Evolutionary conservation across 2,888 invertebrate species (phyloP).

Genomic region (Cataglyphis rosenhaueri): DNA sequence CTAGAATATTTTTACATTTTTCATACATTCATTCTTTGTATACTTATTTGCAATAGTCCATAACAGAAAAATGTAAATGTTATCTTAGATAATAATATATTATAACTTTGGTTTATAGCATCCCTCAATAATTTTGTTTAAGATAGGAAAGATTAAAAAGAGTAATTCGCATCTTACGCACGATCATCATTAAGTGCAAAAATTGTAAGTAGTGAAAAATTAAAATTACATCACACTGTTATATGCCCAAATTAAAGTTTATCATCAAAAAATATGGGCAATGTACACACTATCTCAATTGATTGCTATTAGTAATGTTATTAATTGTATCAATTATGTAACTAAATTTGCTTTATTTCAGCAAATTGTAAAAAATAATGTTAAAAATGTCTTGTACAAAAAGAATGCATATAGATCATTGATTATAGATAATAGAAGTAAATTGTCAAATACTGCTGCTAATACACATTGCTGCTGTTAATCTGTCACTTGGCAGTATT

Average conservation of each 20-base stretch:
- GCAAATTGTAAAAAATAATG: neutral
- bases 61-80: slow-evolving; percentile 76
- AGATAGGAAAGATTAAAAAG: slow-evolving; percentile 67
- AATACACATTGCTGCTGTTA: slow-evolving; percentile 8
- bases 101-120: slow-evolving; percentile 85
- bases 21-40: slow-evolving; percentile 79
- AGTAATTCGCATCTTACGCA: slow-evolving; percentile 62
- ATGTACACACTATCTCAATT: neutral
- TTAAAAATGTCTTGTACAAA: slow-evolving; percentile 10
- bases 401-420: neutral
- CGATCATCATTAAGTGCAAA: slow-evolving; percentile 76
- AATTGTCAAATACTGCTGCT: neutral
- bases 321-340: slow-evolving; percentile 8
- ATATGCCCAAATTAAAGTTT: slow-evolving; percentile 23
- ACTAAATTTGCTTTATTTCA: slow-evolving; percentile 1
- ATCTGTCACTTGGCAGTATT: slow-evolving; percentile 6
- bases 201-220: slow-evolving; percentile 77
- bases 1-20: slow-evolving; percentile 85
- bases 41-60: slow-evolving; percentile 79
- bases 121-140: slow-evolving; percentile 71
- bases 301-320: slow-evolving; percentile 13
- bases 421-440: neutral
- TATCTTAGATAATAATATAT: slow-evolving; percentile 76
- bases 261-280: neutral
- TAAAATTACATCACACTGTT: slow-evolving; percentile 61